A percentile compares a stretch with the other conserved stretches of the same genome.
Conservation (phyloP, 2,113 vertebrate genomes). For the Elgaria multicarinata region DNA sequence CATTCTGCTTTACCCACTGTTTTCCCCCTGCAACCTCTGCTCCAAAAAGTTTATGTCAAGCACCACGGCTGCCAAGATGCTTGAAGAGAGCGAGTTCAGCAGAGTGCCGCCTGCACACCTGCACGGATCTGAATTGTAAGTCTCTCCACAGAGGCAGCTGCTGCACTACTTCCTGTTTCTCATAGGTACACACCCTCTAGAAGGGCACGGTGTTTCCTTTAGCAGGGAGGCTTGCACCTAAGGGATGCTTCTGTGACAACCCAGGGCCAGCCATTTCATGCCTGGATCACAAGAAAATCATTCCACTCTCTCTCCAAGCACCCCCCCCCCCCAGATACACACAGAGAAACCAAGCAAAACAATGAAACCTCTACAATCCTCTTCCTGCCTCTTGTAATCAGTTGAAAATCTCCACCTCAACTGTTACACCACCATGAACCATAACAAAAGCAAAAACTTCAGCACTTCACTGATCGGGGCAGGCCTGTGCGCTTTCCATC, state of each 20-base stretch:
- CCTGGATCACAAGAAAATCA: constrained; percentile 14
- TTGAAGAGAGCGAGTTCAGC: constrained; percentile 39
- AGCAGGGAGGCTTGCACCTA: constrained; percentile 78
- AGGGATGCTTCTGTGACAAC: constrained; percentile 48
- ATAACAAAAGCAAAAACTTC: constrained; percentile 50
- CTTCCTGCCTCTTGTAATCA: background rate
- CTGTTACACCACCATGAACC: constrained; percentile 24
- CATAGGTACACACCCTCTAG: constrained; percentile 79
- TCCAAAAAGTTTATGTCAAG: constrained; percentile 21
- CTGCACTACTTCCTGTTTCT: constrained; percentile 79
- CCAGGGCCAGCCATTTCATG: background rate
- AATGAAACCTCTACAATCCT: background rate
- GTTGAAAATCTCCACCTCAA: constrained; percentile 28
- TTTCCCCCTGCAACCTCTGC: background rate
- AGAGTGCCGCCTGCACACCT: constrained; percentile 75
- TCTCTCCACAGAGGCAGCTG: constrained; percentile 57
- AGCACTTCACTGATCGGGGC: constrained; percentile 37
- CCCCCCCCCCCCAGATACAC: too few species aligned
- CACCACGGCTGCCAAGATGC: constrained; percentile 59
- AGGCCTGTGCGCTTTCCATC: background rate
- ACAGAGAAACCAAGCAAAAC: background rate
- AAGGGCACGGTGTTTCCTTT: constrained; percentile 79
- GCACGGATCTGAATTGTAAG: constrained; percentile 57
- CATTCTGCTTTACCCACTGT: constrained; percentile 78
- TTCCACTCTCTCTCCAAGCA: constrained; percentile 16